A percentile compares a stretch with the other conserved stretches of the same genome.
Evolutionary conservation across 2,888 invertebrate genomes (phyloP).

Genomic region (Megamerina dolium): DNA sequence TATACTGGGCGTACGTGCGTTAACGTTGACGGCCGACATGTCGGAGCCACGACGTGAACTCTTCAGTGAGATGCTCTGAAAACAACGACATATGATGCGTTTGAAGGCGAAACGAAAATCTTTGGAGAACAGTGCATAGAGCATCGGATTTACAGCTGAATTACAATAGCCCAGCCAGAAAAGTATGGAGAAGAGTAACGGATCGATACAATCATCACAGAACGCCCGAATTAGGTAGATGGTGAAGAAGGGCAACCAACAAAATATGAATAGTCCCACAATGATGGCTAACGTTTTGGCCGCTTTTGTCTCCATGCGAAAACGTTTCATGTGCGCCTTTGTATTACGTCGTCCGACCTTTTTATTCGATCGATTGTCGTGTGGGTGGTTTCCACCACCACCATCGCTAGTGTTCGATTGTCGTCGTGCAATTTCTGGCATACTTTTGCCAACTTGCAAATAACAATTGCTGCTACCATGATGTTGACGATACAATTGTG

Average conservation of each 20-base stretch:
- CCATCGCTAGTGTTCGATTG: conserved; percentile 37
- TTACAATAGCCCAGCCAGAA: conserved; percentile 99
- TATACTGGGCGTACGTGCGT: conserved; percentile 53
- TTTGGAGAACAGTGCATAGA: conserved; percentile 90
- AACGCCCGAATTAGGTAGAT: conserved; percentile 88
- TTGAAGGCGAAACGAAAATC: conserved; percentile 94
- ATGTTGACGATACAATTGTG: conserved; percentile 48
- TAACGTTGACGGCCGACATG: conserved; percentile 54
- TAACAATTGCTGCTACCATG: conserved; percentile 52
- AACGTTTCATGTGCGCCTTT: conserved; percentile 84
- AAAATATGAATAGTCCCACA: conserved; percentile 92
- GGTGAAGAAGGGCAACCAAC: conserved; percentile 96
- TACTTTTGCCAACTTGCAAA: conserved; percentile 53
- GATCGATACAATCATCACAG: conserved; percentile 77
- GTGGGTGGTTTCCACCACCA: conserved; percentile 1
- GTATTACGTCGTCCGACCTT: conserved; percentile 85
- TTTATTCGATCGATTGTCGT: conserved; percentile 46
- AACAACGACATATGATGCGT: conserved; percentile 80
- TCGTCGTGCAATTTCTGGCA: conserved; percentile 44
- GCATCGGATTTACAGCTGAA: conserved; percentile 91
- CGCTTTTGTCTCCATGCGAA: conserved; percentile 93
- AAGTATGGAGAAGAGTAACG: conserved; percentile 79
- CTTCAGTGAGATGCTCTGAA: conserved; percentile 50
- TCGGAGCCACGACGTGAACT: conserved; percentile 55
- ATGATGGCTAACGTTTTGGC: conserved; percentile 95